A percentile compares a stretch with the other conserved stretches of the same genome.
Conservation (phyloP, 1,140 invertebrate species). For the Hycleus phaleratus region DNA sequence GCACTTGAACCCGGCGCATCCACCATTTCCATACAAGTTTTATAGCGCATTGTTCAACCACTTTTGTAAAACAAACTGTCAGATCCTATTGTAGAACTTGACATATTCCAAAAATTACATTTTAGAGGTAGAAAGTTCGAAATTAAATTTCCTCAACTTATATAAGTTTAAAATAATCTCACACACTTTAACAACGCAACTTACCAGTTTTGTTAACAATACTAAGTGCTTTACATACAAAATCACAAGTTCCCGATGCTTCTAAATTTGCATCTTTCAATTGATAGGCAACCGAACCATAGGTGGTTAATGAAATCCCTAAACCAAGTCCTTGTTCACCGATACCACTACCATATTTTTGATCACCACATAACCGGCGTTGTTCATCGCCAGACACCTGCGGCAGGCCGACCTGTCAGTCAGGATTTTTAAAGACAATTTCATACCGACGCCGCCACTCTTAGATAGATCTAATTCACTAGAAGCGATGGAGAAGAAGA, state of each 20-base stretch:
- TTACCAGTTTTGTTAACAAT: constrained; percentile 70
- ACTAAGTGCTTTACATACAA: constrained; percentile 61
- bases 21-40: too few relatives aligned
- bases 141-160: too few relatives aligned
- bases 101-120: too few relatives aligned
- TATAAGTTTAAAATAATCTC: too few relatives aligned
- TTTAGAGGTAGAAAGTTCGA: too few relatives aligned
- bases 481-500: constrained; percentile 1
- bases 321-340: constrained; percentile 40
- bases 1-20: too few relatives aligned
- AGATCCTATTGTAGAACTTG: too few relatives aligned
- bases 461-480: constrained; percentile 4
- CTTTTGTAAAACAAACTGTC: too few relatives aligned
- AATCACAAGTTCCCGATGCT: constrained; percentile 65
- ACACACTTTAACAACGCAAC: background rate
- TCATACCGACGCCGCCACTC: constrained; percentile 12
- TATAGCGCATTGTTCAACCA: too few relatives aligned
- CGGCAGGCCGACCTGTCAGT: constrained; percentile 35
- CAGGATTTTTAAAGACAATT: constrained; percentile 5
- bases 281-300: constrained; percentile 72
- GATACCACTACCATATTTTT: constrained; percentile 37
- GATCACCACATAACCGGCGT: constrained; percentile 56
- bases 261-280: constrained; percentile 76
- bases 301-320: constrained; percentile 56
- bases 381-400: constrained; percentile 70